Conservation (phyloP, 2,113 vertebrate species). For the Geococcyx californianus region DNA sequence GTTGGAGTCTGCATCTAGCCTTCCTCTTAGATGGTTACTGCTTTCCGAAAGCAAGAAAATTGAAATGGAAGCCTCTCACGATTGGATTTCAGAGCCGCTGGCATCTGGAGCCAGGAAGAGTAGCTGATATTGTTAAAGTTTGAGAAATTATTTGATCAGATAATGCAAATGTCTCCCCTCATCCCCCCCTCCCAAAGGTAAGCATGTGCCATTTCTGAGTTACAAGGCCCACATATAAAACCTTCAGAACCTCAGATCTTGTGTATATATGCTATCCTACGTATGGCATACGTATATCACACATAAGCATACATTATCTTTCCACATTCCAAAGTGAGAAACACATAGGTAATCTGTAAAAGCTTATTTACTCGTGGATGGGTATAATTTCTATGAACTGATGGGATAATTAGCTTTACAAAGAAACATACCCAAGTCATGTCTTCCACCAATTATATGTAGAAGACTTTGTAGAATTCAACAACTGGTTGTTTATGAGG, state of each 20-base stretch:
- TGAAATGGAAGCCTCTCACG: not conserved
- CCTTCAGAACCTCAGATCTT: not conserved
- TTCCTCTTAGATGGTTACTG: not conserved
- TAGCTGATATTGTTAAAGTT: not conserved
- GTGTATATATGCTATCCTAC: not conserved
- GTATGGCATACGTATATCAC: not conserved
- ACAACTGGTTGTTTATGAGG: not conserved
- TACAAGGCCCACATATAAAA: not conserved
- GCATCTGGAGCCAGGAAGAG: not conserved
- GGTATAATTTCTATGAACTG: not conserved
- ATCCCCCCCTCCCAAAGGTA: fast-evolving
- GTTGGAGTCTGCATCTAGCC: not conserved
- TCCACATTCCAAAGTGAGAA: not conserved
- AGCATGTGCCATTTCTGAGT: not conserved
- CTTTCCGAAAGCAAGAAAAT: not conserved
- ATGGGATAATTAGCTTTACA: not conserved
- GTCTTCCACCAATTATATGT: not conserved
- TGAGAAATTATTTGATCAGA: not conserved
- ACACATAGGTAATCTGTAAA: not conserved
- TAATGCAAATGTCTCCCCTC: fast-evolving
- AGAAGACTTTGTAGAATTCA: not conserved
- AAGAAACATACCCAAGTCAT: not conserved
- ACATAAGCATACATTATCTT: not conserved
- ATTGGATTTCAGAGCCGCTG: not conserved
- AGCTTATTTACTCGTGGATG: not conserved